These are phyloP conservation scores for Reticulitermes speratus DNA, from an alignment of 1,140 invertebrate genomes.

Conservation along the genomic window DNA sequence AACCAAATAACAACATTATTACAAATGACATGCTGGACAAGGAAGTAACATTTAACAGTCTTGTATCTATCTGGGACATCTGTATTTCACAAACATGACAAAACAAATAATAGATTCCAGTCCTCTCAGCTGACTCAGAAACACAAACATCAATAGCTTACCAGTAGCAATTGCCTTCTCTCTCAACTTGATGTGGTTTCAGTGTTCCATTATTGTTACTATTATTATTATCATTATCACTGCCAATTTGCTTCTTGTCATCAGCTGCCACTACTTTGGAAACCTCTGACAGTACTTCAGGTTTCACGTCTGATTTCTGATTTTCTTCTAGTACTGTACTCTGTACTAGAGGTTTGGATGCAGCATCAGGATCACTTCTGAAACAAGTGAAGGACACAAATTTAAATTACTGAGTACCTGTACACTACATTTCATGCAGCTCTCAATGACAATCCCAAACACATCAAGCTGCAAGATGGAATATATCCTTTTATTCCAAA, in stretches of 20 bases:
- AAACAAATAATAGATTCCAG: no score
- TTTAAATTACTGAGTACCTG: no score
- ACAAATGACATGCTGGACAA: no score
- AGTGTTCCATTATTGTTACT: not conserved
- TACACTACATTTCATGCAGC: no score
- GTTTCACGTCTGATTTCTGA: not conserved
- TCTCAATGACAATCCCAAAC: no score
- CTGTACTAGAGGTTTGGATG: not conserved
- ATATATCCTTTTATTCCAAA: no score
- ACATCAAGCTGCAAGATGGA: no score
- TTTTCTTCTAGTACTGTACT: not conserved
- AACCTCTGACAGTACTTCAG: not conserved
- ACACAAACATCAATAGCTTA: slow-evolving; percentile 26
- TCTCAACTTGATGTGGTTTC: slow-evolving; percentile 31
- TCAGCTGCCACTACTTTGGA: not conserved
- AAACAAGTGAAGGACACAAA: not conserved
- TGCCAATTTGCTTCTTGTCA: not conserved
- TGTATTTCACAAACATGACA: no score
- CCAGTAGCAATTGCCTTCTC: slow-evolving; percentile 46
- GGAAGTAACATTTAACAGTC: no score
- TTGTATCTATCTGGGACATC: no score
- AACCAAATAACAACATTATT: no score
- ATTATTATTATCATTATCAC: not conserved
- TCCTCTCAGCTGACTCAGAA: no score
- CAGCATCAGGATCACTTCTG: not conserved